Conservation (phyloP, 2,797 vertebrate species). For the Pseudochromis fuscus region DNA sequence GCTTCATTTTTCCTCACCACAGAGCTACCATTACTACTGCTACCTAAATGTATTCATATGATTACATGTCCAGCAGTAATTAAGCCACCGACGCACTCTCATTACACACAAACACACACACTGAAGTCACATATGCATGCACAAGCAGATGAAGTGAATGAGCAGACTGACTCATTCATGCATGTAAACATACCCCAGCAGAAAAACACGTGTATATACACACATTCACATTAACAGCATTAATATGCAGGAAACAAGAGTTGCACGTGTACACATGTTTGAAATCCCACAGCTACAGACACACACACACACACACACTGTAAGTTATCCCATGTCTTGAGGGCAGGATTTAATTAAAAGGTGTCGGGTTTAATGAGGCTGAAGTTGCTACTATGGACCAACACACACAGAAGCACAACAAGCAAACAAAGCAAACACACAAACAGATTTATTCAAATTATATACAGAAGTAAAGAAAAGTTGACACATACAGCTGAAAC, state of each 20-base stretch:
- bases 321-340: conserved; percentile 31
- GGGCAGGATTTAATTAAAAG: conserved; percentile 60
- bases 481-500: background rate
- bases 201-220: conserved; percentile 1
- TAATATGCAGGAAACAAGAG: background rate
- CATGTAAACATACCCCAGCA: conserved; percentile 10
- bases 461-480: background rate
- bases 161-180: conserved; percentile 11
- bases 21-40: background rate
- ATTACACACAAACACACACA: background rate
- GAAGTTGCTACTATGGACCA: conserved; percentile 34
- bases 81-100: too few species aligned
- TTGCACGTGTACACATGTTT: background rate
- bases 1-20: background rate
- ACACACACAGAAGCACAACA: background rate
- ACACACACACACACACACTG: conserved; percentile 19
- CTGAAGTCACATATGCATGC: background rate
- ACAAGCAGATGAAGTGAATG: background rate
- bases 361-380: conserved; percentile 55
- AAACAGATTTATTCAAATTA: background rate
- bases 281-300: background rate
- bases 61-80: too few species aligned
- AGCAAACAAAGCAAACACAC: background rate
- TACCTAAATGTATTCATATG: background rate
- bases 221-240: background rate